Evolutionary conservation across 2,888 invertebrate species (phyloP), one percentile per base, ranked within the genome.

Genomic region (Meteorus colon): DNA sequence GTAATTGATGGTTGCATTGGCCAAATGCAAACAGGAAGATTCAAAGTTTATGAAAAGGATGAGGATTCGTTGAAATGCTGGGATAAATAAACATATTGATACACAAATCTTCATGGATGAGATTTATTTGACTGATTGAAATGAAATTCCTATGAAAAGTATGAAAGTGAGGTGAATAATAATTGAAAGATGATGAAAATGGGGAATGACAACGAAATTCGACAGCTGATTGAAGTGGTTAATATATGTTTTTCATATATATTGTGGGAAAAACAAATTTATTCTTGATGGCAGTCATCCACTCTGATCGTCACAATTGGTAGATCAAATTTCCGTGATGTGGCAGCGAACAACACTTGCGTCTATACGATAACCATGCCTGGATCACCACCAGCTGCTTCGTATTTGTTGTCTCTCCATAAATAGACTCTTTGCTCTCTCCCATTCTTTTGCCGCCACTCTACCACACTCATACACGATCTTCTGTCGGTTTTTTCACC

Each of bases 351-450:
- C 24, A 24, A 59, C 41, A 41, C 59, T 37, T 79, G 80, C 80
- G 80, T 81, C 81, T 81, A 83, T 83, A 84, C 84, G 86, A 87
- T 87, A 87, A 86, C 85, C 86, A 85, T 78, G 81, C 83, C 83
- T 84, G 83, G 85, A 88, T 88, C 87, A 86, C 86, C 87, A 87
- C 86, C 88, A 88, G 88, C 88, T 88, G 88, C 83, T 86, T 82
- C 84, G 84, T 88, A 86, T 87, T 87, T 86, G 86, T 86, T 86
- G 86, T 81, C 84, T 78, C 81, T 81, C 86, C 85, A 86, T 84
- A 88, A 88, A 88, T 88, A 88, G 86, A 84, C 77, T 55, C 74
- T 76, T 73, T 62, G 45, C 77, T 78, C 77, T 78, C 63, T 80
- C 77, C 75, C 75, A 67, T 68, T 51, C 59, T 19, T 41, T 74